These are phyloP conservation scores for Poecilia wingei DNA, from an alignment of 2,797 vertebrate genomes.

Conservation along the genomic window DNA sequence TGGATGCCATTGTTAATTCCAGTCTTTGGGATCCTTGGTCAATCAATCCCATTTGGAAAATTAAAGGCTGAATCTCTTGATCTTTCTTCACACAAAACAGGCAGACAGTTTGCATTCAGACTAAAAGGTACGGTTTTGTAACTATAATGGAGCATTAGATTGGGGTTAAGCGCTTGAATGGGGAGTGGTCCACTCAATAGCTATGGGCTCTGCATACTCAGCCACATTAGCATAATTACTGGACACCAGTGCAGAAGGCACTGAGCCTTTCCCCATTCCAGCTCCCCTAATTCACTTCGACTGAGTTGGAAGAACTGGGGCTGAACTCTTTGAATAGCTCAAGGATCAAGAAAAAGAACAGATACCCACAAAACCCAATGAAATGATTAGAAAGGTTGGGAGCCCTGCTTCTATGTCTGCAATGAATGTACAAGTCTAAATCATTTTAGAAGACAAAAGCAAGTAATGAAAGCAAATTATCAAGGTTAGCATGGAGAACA, in stretches of 20 bases:
- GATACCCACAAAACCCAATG: constrained; percentile 22
- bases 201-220: constrained; percentile 62
- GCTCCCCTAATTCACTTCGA: constrained; percentile 66
- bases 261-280: constrained; percentile 52
- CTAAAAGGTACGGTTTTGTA: constrained; percentile 64
- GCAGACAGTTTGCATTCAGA: constrained; percentile 64
- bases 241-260: constrained; percentile 70
- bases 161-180: constrained; percentile 80
- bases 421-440: constrained; percentile 25
- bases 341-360: constrained; percentile 38
- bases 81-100: constrained; percentile 33
- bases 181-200: constrained; percentile 67
- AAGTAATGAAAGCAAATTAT: constrained; percentile 30
- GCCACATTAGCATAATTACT: constrained; percentile 79
- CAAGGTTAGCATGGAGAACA: constrained; percentile 34
- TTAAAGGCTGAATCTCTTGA: constrained; percentile 43
- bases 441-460: constrained; percentile 12
- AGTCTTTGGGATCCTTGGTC: constrained; percentile 44
- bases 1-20: constrained; percentile 38
- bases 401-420: constrained; percentile 2
- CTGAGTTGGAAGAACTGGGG: constrained; percentile 62
- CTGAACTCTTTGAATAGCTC: constrained; percentile 57
- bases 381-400: constrained; percentile 37
- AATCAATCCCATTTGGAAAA: constrained; percentile 62
- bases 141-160: constrained; percentile 80